Evolutionary conservation across 1,140 invertebrate species (phyloP).

Genomic region (Bactericera cockerelli): DNA sequence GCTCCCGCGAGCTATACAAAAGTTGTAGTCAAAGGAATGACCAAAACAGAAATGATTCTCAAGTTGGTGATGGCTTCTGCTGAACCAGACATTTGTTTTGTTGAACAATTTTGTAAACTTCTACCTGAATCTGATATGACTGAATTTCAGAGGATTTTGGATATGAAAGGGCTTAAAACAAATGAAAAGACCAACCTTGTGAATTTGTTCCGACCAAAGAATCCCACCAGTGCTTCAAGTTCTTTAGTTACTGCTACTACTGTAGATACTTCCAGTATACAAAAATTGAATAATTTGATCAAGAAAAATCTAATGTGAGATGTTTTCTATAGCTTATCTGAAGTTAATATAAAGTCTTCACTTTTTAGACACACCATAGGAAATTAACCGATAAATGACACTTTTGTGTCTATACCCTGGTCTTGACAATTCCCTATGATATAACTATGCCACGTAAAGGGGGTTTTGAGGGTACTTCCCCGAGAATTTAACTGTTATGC

Average conservation of each 20-base stretch:
- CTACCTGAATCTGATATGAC: slow-evolving; percentile 74
- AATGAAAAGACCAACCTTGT: slow-evolving; percentile 44
- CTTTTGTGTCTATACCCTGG: too few species aligned
- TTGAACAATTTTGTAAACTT: slow-evolving; percentile 78
- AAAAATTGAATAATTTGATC: slow-evolving; percentile 58
- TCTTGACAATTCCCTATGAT: too few species aligned
- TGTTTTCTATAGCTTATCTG: too few species aligned
- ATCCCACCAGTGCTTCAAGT: slow-evolving; percentile 27
- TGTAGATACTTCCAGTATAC: slow-evolving; percentile 52
- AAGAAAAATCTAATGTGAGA: slow-evolving; percentile 39
- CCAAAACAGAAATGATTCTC: slow-evolving; percentile 94
- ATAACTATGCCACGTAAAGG: too few species aligned
- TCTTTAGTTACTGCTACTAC: slow-evolving; percentile 21
- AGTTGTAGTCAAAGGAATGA: slow-evolving; percentile 93
- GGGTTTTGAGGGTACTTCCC: too few species aligned
- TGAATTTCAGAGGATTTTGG: slow-evolving; percentile 91
- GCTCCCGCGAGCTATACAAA: slow-evolving; percentile 68
- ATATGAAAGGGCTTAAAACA: slow-evolving; percentile 74
- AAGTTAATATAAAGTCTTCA: too few species aligned
- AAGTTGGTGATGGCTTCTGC: slow-evolving; percentile 94
- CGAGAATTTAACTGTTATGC: too few species aligned
- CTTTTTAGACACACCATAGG: too few species aligned
- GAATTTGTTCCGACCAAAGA: slow-evolving; percentile 43
- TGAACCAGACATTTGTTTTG: slow-evolving; percentile 57
- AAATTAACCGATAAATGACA: too few species aligned